A percentile compares a stretch with the other conserved stretches of the same genome.
Conservation (phyloP, 2,113 vertebrate genomes). For the Puffinus mauretanicus region DNA sequence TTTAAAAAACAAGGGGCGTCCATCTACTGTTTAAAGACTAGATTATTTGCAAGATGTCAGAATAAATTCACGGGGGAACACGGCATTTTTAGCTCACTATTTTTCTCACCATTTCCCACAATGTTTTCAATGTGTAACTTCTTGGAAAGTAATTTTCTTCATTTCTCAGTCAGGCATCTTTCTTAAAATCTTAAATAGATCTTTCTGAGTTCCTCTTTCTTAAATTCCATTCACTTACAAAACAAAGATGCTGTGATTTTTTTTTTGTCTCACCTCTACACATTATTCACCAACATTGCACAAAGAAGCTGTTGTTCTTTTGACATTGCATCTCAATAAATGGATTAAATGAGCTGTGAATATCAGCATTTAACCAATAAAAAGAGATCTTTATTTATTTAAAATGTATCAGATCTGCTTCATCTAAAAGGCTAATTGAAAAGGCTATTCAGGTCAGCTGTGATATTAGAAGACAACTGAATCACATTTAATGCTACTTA, state of each 20-base stretch:
- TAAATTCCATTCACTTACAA: not conserved
- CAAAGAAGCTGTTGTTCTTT: slow-evolving; percentile 17
- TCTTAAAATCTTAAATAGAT: not conserved
- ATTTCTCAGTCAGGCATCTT: not conserved
- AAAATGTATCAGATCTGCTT: slow-evolving; percentile 55
- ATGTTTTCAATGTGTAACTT: not conserved
- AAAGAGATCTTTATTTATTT: slow-evolving; percentile 57
- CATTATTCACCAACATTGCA: not conserved
- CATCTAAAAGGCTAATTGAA: slow-evolving; percentile 59
- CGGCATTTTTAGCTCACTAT: not conserved
- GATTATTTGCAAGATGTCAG: not conserved
- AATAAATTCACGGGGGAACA: not conserved
- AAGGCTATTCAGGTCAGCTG: slow-evolving; percentile 56
- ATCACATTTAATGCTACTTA: slow-evolving; percentile 56
- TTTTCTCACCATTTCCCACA: not conserved
- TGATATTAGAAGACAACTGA: slow-evolving; percentile 58
- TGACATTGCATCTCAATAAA: slow-evolving; percentile 38
- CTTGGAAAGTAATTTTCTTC: not conserved
- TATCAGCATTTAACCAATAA: slow-evolving; percentile 58
- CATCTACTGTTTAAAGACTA: not conserved
- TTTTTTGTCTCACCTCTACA: not conserved
- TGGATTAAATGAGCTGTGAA: slow-evolving; percentile 39
- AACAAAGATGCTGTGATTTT: not conserved
- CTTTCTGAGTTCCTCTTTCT: not conserved
- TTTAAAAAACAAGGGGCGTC: not conserved